These are phyloP conservation scores for Pollenia angustigena DNA, from an alignment of 2,888 invertebrate genomes.

Conservation along the genomic window DNA sequence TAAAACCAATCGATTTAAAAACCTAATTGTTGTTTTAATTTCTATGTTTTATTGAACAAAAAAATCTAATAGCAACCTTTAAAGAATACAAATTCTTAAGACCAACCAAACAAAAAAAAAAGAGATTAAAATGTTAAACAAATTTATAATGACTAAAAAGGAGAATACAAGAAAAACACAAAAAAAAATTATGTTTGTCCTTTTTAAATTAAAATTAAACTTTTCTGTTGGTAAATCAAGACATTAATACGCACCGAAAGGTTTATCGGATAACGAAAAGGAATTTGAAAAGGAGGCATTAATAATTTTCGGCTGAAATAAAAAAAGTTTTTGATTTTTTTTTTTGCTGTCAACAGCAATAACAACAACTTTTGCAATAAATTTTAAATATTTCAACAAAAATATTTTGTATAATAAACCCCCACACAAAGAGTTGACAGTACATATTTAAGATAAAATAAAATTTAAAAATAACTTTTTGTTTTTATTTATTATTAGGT, in stretches of 20 bases:
- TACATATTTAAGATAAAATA: neutral
- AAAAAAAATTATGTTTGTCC: neutral
- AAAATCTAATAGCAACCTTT: conserved; percentile 8
- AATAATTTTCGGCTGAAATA: conserved; percentile 12
- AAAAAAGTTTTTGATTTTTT: conserved; percentile 13
- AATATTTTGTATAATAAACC: neutral
- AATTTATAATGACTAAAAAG: neutral
- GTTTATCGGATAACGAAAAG: conserved; percentile 28
- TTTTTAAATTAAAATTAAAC: neutral
- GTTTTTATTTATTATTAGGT: neutral
- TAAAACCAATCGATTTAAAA: neutral
- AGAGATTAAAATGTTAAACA: conserved; percentile 17
- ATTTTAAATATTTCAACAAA: neutral
- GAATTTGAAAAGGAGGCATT: neutral
- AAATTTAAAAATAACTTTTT: neutral
- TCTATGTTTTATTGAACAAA: neutral
- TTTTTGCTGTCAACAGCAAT: neutral
- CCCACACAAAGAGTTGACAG: too few relatives aligned
- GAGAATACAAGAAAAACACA: neutral
- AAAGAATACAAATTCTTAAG: neutral
- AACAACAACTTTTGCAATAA: neutral
- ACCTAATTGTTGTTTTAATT: neutral
- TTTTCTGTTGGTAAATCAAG: conserved; percentile 19
- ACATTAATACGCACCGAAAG: conserved; percentile 16
- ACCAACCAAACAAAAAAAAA: neutral